Conservation (phyloP, 1,140 invertebrate species). For the Colletes latitarsis region DNA sequence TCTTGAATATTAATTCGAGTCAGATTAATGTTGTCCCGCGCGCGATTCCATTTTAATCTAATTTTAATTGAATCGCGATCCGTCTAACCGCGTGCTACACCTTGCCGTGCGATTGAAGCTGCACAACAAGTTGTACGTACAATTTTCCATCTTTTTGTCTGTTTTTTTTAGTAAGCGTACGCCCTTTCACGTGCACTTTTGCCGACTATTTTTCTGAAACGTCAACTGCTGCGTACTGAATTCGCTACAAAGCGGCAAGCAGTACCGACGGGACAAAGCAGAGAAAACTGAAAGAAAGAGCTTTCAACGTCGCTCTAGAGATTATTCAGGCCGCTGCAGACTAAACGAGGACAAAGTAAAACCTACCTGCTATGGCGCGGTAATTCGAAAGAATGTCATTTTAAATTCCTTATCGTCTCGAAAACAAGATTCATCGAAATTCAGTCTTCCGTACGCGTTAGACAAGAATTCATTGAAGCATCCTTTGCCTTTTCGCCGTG, state of each 20-base stretch:
- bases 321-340: not conserved
- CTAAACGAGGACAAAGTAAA: not conserved
- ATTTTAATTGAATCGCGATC: slow-evolving; percentile 33
- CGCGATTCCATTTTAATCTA: slow-evolving; percentile 27
- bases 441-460: too few species aligned
- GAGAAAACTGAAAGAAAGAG: slow-evolving; percentile 39
- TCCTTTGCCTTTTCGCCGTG: too few species aligned
- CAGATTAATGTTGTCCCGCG: slow-evolving; percentile 16
- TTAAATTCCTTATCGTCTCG: slow-evolving; percentile 18
- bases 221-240: slow-evolving; percentile 48
- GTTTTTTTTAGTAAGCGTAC: slow-evolving; percentile 1
- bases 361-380: not conserved
- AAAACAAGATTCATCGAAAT: not conserved
- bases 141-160: not conserved
- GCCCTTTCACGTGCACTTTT: not conserved
- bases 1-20: slow-evolving; percentile 39
- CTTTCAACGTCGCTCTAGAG: slow-evolving; percentile 4
- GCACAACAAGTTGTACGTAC: slow-evolving; percentile 3
- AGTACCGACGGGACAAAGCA: slow-evolving; percentile 46
- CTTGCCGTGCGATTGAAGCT: not conserved
- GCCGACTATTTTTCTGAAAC: slow-evolving; percentile 17
- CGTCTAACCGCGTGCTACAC: not conserved
- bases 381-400: slow-evolving; percentile 21
- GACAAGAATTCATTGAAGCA: too few species aligned
- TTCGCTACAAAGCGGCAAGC: slow-evolving; percentile 63